These are phyloP conservation scores for Hirtodrosophila confusa DNA, from an alignment of 2,888 invertebrate species.

Conservation along the genomic window DNA sequence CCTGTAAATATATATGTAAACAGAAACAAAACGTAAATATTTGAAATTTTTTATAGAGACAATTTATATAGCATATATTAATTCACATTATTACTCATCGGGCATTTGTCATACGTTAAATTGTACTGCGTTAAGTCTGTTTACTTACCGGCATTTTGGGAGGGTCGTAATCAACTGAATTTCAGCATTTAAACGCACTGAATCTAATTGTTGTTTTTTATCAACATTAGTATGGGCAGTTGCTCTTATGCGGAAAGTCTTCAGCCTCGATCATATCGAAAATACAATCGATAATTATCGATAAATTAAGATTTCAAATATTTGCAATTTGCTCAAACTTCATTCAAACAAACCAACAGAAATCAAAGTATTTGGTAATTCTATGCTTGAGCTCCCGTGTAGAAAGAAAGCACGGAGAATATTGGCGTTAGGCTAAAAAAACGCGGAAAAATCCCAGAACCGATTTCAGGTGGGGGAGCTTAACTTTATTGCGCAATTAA, in stretches of 20 bases:
- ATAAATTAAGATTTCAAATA: too few species aligned
- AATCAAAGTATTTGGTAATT: too few species aligned
- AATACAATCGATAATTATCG: conserved; percentile 1
- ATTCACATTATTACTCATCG: conserved; percentile 19
- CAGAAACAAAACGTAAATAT: not conserved
- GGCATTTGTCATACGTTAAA: conserved; percentile 1
- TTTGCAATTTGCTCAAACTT: too few species aligned
- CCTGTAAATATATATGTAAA: conserved; percentile 85
- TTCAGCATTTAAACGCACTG: conserved; percentile 24
- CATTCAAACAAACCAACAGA: too few species aligned
- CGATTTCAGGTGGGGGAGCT: too few species aligned
- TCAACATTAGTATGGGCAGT: conserved; percentile 16
- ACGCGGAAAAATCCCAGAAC: too few species aligned
- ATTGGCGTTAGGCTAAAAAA: too few species aligned
- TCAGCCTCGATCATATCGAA: conserved; percentile 24
- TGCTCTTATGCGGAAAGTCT: conserved; percentile 2
- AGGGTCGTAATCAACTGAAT: conserved; percentile 31
- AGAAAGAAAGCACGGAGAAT: too few species aligned
- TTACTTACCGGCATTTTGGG: conserved; percentile 51
- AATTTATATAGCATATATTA: too few species aligned
- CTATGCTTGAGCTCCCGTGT: too few species aligned
- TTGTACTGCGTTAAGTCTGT: not conserved
- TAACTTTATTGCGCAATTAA: too few species aligned
- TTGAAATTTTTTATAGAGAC: conserved; percentile 1
- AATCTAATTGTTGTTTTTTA: conserved; percentile 32